These are phyloP conservation scores for Turdus rufiventris DNA, from an alignment of 2,113 vertebrate species.

Conservation along the genomic window DNA sequence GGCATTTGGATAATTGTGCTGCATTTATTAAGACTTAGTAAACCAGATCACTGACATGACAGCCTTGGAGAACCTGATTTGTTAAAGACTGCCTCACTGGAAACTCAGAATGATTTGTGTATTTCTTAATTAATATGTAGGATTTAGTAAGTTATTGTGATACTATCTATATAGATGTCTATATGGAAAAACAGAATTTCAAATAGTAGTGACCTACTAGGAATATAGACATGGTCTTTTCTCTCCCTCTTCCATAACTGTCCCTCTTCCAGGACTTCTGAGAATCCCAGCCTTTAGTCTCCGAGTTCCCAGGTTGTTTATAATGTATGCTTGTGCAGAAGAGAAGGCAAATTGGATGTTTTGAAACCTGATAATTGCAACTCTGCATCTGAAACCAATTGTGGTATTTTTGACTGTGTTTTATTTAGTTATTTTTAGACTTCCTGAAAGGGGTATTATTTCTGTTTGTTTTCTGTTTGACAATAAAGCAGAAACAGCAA, in stretches of 20 bases:
- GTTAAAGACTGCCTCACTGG: background rate
- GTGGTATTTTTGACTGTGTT: constrained; percentile 31
- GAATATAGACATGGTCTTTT: background rate
- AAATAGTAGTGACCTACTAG: background rate
- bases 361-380: constrained; percentile 2
- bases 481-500: constrained; percentile 46
- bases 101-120: background rate
- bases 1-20: background rate
- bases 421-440: constrained; percentile 48
- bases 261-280: background rate
- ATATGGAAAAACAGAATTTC: background rate
- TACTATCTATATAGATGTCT: background rate
- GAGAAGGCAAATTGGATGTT: background rate
- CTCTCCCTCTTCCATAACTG: accelerated
- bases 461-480: constrained; percentile 43
- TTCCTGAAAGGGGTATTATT: constrained; percentile 36
- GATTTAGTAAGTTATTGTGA: background rate
- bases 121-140: background rate
- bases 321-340: background rate
- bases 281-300: background rate
- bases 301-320: background rate
- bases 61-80: background rate
- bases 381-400: constrained; percentile 34
- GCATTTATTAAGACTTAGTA: background rate
- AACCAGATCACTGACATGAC: background rate